Conservation (phyloP, 2,113 vertebrate genomes). For the Melanostigma gelatinosum region DNA sequence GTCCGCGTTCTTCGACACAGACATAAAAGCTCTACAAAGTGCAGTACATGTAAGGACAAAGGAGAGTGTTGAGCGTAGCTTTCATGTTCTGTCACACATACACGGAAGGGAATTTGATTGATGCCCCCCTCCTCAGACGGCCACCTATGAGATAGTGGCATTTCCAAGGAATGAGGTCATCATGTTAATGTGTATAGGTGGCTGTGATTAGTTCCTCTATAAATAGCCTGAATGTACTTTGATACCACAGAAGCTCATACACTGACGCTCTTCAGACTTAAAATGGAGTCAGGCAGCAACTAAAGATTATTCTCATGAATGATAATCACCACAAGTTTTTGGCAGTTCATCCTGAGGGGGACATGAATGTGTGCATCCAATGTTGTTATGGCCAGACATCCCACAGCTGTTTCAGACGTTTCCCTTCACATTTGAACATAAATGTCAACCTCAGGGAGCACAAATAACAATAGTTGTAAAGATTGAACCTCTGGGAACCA, state of each 20-base stretch:
- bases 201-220: slow-evolving; percentile 70
- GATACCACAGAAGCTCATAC: slow-evolving; percentile 46
- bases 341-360: not conserved
- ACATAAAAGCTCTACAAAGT: slow-evolving; percentile 32
- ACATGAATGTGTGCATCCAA: not conserved
- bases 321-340: not conserved
- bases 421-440: not conserved
- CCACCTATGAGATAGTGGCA: slow-evolving; percentile 47
- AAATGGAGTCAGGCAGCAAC: slow-evolving; percentile 9
- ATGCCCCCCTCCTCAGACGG: slow-evolving; percentile 9
- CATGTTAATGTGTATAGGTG: slow-evolving; percentile 70
- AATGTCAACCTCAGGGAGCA: not conserved
- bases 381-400: not conserved
- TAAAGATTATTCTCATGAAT: slow-evolving; percentile 1
- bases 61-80: not conserved
- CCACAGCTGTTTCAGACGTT: not conserved
- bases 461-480: not conserved
- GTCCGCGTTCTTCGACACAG: slow-evolving; percentile 24
- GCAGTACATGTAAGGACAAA: slow-evolving; percentile 27
- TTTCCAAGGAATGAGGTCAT: slow-evolving; percentile 74
- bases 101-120: slow-evolving; percentile 8
- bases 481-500: slow-evolving; percentile 4
- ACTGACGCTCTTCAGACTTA: not conserved
- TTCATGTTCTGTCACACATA: slow-evolving; percentile 33
- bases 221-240: slow-evolving; percentile 66